These are phyloP conservation scores for Chloroceryle aenea DNA, from an alignment of 2,113 vertebrate species.

Conservation along the genomic window DNA sequence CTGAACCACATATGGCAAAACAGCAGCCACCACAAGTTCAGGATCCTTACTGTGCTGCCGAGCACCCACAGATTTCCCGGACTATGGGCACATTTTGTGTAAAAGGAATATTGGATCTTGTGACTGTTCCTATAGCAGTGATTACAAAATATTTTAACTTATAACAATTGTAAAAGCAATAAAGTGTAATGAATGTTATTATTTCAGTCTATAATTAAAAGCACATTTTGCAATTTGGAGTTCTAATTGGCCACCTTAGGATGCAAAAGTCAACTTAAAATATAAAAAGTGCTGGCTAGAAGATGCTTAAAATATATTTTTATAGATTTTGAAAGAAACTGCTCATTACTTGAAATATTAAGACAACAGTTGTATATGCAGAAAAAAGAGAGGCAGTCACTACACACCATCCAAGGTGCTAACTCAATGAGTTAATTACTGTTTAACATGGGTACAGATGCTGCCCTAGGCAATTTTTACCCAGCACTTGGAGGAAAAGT, in stretches of 20 bases:
- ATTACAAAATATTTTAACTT: background rate
- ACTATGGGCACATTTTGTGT: background rate
- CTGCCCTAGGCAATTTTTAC: conserved; percentile 2
- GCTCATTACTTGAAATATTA: background rate
- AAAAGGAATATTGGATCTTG: background rate
- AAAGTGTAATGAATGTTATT: background rate
- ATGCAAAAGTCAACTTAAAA: background rate
- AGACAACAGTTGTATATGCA: background rate
- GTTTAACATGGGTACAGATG: background rate
- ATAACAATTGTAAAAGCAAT: background rate
- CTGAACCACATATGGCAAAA: background rate
- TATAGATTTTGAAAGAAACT: background rate
- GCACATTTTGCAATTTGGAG: background rate
- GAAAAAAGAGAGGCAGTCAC: background rate
- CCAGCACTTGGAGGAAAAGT: background rate
- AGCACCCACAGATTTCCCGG: background rate
- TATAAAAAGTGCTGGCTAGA: background rate
- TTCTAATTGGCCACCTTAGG: background rate
- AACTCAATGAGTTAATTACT: conserved; percentile 35
- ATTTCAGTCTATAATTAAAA: conserved; percentile 10
- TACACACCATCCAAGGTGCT: background rate
- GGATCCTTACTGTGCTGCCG: background rate
- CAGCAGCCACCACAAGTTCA: background rate
- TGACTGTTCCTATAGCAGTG: background rate
- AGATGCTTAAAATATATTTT: background rate